Base-by-base conservation (phyloP, 2,888 invertebrate species). In the Emmelina monodactyla region DNA sequence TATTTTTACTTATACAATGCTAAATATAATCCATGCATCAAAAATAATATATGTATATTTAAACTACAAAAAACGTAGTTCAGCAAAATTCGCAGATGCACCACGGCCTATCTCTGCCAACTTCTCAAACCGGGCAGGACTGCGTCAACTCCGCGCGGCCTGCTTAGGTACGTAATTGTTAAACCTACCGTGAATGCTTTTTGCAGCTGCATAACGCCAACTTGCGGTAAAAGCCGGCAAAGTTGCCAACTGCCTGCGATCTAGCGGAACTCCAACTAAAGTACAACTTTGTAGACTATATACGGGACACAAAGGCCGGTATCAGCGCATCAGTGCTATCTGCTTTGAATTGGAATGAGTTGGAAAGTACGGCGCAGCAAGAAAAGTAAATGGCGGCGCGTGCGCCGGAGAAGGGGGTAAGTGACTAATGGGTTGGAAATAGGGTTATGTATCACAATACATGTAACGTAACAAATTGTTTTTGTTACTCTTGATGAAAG, bases 321-420 rank as follows among this genome's bases (percentile, higher is more conserved):
- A 70, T 72, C 72, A 66, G 57, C 51, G 55, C 70, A 78, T 78
- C 78, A 64, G 52, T 64, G 60, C 68, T 79, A 79, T 79, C 79
- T 78, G 75, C 78, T 78, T 78, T 66, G 67, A 68, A 78, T 78
- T 72, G 73, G 78, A 78, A 79, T 79, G 78, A 79, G 78, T 76
- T 71, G 67, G 71, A 78, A 78, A 78, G 78, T 69, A 76, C 14
- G 16, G n/a, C 7, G 31, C n/a, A 7, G 66, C 71, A 78, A 79
- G 78, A 79, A 76, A 78, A 29, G 11, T 25, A 7, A 10, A 3
- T 3, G n/a, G 4, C 6, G 4, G 25, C n/a, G 25, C 25, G n/a
- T 10, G 25, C 11, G 25, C 19, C 19, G 19, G 19, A 6, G 9
- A 19, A 19, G 9, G 5, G 19, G 19, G n/a, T n/a, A n/a, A n/a